These are phyloP conservation scores for Fopius arisanus DNA, from an alignment of 1,140 invertebrate species.

Conservation along the genomic window DNA sequence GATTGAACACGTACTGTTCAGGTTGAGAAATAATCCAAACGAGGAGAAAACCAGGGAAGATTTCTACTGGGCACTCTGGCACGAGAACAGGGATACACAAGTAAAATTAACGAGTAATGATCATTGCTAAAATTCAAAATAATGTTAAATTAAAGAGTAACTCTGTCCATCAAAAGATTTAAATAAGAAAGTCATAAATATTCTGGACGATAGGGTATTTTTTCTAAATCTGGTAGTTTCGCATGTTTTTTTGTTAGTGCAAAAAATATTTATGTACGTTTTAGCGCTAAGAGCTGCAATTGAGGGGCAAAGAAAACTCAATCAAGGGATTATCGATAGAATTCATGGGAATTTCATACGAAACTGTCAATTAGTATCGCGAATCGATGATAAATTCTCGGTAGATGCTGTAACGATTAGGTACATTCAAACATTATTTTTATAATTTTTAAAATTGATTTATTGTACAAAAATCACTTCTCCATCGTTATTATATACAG, in stretches of 20 bases:
- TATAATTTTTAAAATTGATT: neutral
- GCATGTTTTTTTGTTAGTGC: too few species aligned
- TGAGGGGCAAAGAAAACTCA: constrained; percentile 29
- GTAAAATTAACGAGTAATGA: constrained; percentile 19
- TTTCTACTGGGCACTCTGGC: constrained; percentile 19
- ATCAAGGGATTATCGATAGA: neutral
- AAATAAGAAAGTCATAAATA: too few species aligned
- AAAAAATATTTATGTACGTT: neutral
- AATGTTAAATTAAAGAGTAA: too few species aligned
- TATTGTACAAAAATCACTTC: constrained; percentile 5
- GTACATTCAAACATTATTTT: neutral
- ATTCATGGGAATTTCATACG: neutral
- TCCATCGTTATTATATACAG: neutral
- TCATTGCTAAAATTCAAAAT: neutral
- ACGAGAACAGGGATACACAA: constrained; percentile 24
- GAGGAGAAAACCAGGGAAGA: neutral
- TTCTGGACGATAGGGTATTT: too few species aligned
- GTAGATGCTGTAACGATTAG: constrained; percentile 7
- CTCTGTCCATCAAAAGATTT: neutral
- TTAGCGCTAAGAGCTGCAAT: constrained; percentile 33
- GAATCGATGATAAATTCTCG: constrained; percentile 17
- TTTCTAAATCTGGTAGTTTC: too few species aligned
- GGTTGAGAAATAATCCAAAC: neutral
- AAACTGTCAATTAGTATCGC: constrained; percentile 5
- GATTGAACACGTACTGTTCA: constrained; percentile 17